These are phyloP conservation scores for Macrosiphum euphorbiae DNA, from an alignment of 2,888 invertebrate genomes.

Conservation along the genomic window DNA sequence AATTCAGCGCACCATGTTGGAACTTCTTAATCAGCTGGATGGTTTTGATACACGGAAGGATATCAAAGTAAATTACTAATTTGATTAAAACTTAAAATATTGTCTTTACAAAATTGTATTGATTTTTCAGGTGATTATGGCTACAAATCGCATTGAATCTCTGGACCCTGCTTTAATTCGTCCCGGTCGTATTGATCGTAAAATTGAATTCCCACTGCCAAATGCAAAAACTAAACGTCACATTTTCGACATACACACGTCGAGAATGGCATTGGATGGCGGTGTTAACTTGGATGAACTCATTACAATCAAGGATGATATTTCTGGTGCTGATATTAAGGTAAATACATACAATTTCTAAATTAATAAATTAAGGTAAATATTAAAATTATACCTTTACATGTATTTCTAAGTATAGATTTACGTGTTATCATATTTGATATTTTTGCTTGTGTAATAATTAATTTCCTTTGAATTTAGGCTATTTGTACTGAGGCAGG, in stretches of 20 bases:
- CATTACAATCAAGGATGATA: conserved; percentile 99
- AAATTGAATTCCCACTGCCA: conserved; percentile 99
- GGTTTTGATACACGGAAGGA: conserved; percentile 97
- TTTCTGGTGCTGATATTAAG: conserved; percentile 97
- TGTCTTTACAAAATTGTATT: conserved; percentile 24
- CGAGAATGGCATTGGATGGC: conserved; percentile 95
- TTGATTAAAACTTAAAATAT: neutral
- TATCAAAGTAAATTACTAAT: conserved; percentile 80
- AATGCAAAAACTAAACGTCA: conserved; percentile 98
- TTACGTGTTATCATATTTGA: too few species aligned
- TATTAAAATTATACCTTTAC: too few species aligned
- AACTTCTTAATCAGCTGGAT: conserved; percentile 96
- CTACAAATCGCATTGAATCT: conserved; percentile 98
- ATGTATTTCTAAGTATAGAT: too few species aligned
- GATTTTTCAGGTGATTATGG: conserved; percentile 87
- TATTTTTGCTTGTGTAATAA: neutral
- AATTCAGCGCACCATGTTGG: conserved; percentile 99
- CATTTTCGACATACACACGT: conserved; percentile 98
- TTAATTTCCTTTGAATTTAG: conserved; percentile 71
- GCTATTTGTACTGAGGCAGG: conserved; percentile 99
- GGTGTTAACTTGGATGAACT: conserved; percentile 98
- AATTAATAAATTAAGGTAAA: conserved; percentile 10
- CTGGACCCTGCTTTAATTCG: conserved; percentile 98
- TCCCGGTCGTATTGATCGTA: conserved; percentile 98
- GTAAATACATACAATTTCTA: conserved; percentile 70